Percentiles rank a stretch among this genome's conserved stretches.
phyloP scores from a whole-genome alignment of 2,797 vertebrate species.

The Enteromius fasciolatus region DNA sequence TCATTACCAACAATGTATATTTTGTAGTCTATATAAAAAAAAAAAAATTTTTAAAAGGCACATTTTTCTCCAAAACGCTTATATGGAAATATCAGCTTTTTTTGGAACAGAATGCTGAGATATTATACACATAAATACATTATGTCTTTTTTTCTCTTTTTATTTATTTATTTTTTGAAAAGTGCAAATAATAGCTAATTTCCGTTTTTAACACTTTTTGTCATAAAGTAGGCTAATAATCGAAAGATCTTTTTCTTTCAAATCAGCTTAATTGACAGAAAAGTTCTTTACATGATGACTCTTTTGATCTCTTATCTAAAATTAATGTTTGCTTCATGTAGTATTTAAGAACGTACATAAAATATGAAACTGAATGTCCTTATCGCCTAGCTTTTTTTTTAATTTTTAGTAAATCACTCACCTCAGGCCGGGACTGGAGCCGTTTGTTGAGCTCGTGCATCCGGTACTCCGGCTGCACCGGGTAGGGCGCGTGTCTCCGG shows the following conservation, averaged over 20 bases:
- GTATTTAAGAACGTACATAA: not conserved
- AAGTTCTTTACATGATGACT: not conserved
- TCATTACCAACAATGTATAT: not conserved
- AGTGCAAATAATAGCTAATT: not conserved
- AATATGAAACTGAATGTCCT: not conserved
- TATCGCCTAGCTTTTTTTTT: constrained; percentile 2
- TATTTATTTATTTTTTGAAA: not conserved
- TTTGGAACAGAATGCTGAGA: not conserved
- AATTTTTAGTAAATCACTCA: constrained; percentile 61
- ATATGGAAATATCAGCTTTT: not conserved
- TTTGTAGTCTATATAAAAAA: not conserved
- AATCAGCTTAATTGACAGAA: not conserved
- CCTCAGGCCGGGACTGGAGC: constrained; percentile 99
- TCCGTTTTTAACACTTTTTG: not conserved
- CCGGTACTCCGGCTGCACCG: constrained; percentile 98
- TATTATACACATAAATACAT: not conserved
- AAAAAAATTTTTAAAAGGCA: not conserved
- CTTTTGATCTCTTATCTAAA: not conserved
- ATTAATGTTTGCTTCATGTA: not conserved
- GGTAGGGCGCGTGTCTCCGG: constrained; percentile 97
- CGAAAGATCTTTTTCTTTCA: not conserved
- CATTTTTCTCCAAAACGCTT: not conserved
- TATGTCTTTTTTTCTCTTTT: too few species aligned
- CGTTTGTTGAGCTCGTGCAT: constrained; percentile 99
- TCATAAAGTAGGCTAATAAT: not conserved